A percentile compares a stretch with the other conserved stretches of the same genome.
Evolutionary conservation across 2,888 invertebrate species (phyloP).

Genomic region (Bursaphelenchus okinawaensis): DNA sequence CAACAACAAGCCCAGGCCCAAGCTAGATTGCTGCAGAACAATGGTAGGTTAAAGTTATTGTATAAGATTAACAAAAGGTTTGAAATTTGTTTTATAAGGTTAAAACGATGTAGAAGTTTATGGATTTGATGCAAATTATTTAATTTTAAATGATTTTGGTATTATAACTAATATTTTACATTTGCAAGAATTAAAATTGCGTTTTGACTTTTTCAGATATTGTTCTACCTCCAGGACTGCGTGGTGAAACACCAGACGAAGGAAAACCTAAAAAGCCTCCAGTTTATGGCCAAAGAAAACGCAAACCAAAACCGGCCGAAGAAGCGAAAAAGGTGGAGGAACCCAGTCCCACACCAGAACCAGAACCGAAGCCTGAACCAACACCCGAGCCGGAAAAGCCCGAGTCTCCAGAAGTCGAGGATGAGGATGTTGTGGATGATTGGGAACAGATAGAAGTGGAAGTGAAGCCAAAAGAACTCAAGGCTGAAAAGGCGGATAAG

Average conservation of each 20-base stretch:
- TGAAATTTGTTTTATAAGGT: too few species aligned
- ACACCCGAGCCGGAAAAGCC: conserved; percentile 28
- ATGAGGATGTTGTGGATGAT: conserved; percentile 27
- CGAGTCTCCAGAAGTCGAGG: conserved; percentile 25
- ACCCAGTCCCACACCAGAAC: conserved; percentile 20
- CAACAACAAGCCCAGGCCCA: conserved; percentile 67
- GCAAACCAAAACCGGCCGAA: conserved; percentile 19
- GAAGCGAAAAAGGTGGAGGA: neutral
- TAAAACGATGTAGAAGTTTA: too few species aligned
- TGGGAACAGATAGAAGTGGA: conserved; percentile 27
- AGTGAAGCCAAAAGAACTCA: neutral
- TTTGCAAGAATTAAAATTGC: neutral
- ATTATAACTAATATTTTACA: too few species aligned
- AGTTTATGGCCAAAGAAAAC: conserved; percentile 31
- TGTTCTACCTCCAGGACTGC: conserved; percentile 24
- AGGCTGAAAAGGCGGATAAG: neutral
- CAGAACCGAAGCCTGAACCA: conserved; percentile 37
- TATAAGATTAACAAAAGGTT: too few species aligned
- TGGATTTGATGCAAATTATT: too few species aligned
- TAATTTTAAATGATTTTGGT: too few species aligned
- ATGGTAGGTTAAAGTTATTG: too few species aligned
- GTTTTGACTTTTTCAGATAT: conserved; percentile 20
- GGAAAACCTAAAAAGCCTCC: conserved; percentile 35
- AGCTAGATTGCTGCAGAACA: conserved; percentile 26
- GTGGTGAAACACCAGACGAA: conserved; percentile 19